Base-by-base conservation (phyloP, 2,113 vertebrate genomes). In the Podarcis cretensis region DNA sequence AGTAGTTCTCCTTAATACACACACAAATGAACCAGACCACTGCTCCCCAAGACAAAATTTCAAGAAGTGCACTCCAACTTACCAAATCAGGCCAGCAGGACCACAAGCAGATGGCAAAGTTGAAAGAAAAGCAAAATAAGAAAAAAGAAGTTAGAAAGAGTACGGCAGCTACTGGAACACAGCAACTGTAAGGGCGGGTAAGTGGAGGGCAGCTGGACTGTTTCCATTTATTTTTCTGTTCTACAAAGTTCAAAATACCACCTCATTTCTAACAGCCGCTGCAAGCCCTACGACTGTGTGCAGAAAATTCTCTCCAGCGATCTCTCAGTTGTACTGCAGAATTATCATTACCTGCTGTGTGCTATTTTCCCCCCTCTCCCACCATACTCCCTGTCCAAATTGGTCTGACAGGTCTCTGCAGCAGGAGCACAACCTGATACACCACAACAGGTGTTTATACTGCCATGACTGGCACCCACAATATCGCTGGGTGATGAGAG, bases 91-190 rank as follows among this genome's bases (percentile, higher is more conserved):
- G 81, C 13, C 30, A 35, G 74, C 6, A 6, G 73, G 23, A 13
- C 23, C 73, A 10, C 69, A 43, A 78, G 40, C 16, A 69, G 63
- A 32, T 7, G 37, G 5, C 14, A 25, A 27, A 78, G 63, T 69
- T 84, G 59, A 37, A 57, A 8, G 35, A 81, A 43, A 84, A 69
- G 63, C 40, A 87, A 84, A 89, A 89, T 10, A 18, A 84, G 65
- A 74, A 54, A 88, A 89, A 40, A 78, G n/a, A 30, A 30, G n/a
- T 84, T 84, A 89, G 63, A 4, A 84, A 78, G 43, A 37, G 74
- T 57, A 75, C 12, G 10, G 5, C n/a, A 69, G 20, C 23, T 54
- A 35, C 25, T 78, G 16, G 35, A 78, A 35, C 27, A 27, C 20
- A 54, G 23, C 5, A 35, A 57, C 25, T 84, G 63, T n/a, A n/a